Base-by-base conservation (phyloP, 2,888 invertebrate genomes). In the Trisateles emortualis region DNA sequence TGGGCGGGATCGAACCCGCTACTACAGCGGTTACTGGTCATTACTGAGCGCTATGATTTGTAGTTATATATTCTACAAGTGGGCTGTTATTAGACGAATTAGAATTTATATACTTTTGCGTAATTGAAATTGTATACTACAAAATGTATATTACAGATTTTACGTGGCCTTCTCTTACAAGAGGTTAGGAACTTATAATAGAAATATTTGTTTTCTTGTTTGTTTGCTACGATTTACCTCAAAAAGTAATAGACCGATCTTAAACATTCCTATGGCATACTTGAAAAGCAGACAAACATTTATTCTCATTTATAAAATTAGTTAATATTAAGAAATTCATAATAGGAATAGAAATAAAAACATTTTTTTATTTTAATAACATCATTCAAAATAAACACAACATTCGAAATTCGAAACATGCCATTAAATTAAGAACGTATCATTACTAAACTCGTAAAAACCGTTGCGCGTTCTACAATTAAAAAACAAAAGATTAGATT, bases 1-100 rank as follows among this genome's bases (percentile, higher is more conserved):
- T 79, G 75, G 82, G 81, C 75, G 80, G 76, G 74, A 68, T 71
- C 65, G 70, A 74, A 78, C 68, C 66, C 56, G 69, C 74, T 72
- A 73, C 73, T 69, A 61, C 66, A 43, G 64, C 56, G 56, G 64
- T 69, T 55, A 53, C 59, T 50, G 56, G 63, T 76, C 64, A 76
- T 76, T 72, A 72, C 64, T 19, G 59, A 13, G 44, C 52, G 13
- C 59, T 65, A 60, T 70, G 69, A 70, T 70, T 70, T 72, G 72
- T 72, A 42, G 39, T 56, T 57, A 59, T 64, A 33, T 57, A 52
- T 42, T 41, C 29, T 51, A 53, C 45, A 45, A 68, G 68, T 71
- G 72, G 72, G 64, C 19, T 46, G 59, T 52, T 33, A 54, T 58
- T 53, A 69, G 49, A 47, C 17, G 41, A 52, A 66, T 66, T 63